These are phyloP conservation scores for Colletes gigas DNA, from an alignment of 1,140 invertebrate genomes.

Conservation along the genomic window DNA sequence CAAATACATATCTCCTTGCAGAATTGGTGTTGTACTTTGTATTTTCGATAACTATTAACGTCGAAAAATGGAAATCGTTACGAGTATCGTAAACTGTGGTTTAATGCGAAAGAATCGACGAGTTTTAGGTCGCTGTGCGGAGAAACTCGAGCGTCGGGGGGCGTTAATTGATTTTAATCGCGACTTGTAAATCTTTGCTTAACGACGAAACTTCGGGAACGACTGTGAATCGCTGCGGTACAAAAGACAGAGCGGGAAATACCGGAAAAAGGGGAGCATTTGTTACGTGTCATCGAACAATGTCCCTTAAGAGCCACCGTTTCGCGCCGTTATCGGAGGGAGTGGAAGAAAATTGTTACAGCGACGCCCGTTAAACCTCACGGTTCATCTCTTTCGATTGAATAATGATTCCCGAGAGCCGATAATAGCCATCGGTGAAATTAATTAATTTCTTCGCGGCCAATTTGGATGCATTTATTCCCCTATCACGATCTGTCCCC, in stretches of 20 bases:
- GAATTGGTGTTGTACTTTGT: too few species aligned
- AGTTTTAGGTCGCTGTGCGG: too few species aligned
- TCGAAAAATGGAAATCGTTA: too few species aligned
- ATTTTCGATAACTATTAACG: too few species aligned
- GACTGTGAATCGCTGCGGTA: neutral
- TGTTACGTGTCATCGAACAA: conserved; percentile 35
- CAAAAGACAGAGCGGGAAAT: neutral
- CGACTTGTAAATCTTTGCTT: conserved; percentile 30
- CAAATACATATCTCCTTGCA: too few species aligned
- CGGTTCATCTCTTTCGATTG: conserved; percentile 30
- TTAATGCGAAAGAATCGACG: too few species aligned
- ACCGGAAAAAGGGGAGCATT: conserved; percentile 38
- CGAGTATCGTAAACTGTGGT: too few species aligned
- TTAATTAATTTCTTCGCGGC: conserved; percentile 47
- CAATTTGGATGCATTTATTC: conserved; percentile 7
- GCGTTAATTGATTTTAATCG: conserved; percentile 37
- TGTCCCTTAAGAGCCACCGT: conserved; percentile 19
- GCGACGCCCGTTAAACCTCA: conserved; percentile 31
- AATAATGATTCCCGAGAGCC: conserved; percentile 35
- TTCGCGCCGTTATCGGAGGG: neutral
- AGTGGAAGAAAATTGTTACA: conserved; percentile 38
- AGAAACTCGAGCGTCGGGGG: too few species aligned
- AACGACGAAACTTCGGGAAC: conserved; percentile 36
- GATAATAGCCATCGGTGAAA: conserved; percentile 20
- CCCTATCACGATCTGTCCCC: neutral